Conservation (phyloP, 1,140 invertebrate genomes). For the Dufourea novaeangliae region DNA sequence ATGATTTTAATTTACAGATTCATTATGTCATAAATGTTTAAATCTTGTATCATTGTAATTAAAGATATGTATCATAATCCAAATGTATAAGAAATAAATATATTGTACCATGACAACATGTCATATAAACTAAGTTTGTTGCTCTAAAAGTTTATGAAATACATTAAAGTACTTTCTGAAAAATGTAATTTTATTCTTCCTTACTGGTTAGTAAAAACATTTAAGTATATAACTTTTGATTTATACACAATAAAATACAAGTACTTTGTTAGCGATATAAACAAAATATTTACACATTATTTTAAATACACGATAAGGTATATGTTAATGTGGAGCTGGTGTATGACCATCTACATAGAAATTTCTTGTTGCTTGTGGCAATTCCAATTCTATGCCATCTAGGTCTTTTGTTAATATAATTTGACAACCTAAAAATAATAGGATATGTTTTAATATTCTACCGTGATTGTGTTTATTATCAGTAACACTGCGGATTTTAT, state of each 20-base stretch:
- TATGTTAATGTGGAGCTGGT: slow-evolving; percentile 91
- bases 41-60: slow-evolving; percentile 78
- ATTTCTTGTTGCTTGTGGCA: slow-evolving; percentile 96
- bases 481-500: too few relatives aligned
- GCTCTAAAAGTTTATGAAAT: slow-evolving; percentile 48
- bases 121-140: slow-evolving; percentile 52
- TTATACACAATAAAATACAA: slow-evolving; percentile 44
- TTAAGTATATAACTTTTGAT: slow-evolving; percentile 4
- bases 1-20: slow-evolving; percentile 73
- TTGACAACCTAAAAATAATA: slow-evolving; percentile 91
- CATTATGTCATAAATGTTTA: slow-evolving; percentile 79
- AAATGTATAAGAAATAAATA: slow-evolving; percentile 77
- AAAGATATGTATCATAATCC: slow-evolving; percentile 75
- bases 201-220: slow-evolving; percentile 14
- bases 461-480: slow-evolving; percentile 22
- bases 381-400: slow-evolving; percentile 92
- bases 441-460: slow-evolving; percentile 22
- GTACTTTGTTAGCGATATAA: slow-evolving; percentile 16
- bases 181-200: slow-evolving; percentile 3
- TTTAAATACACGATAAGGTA: background rate
- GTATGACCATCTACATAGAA: slow-evolving; percentile 99
- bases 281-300: slow-evolving; percentile 49
- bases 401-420: slow-evolving; percentile 95
- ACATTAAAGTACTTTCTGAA: slow-evolving; percentile 36
- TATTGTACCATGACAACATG: slow-evolving; percentile 72